Evolutionary conservation across 2,797 vertebrate genomes (phyloP).

Genomic region (Lepus oiostolus): DNA sequence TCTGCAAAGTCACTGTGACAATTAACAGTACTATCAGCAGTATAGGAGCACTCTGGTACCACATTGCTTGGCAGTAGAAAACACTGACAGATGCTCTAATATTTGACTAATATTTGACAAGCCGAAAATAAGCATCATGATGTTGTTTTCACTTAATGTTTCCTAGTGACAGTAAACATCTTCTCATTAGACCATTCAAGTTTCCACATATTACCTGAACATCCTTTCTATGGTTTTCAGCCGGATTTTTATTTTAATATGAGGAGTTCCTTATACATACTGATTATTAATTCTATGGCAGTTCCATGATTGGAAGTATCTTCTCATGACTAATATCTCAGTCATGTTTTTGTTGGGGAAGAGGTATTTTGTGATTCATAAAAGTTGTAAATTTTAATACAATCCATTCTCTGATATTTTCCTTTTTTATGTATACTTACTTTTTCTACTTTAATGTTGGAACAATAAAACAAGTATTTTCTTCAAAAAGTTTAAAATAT

Average conservation of each 20-base stretch:
- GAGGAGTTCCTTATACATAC: not conserved
- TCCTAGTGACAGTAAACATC: constrained; percentile 1
- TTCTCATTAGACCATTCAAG: constrained; percentile 33
- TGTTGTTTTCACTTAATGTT: constrained; percentile 24
- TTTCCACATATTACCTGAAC: not conserved
- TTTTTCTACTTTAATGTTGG: not conserved
- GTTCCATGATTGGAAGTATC: not conserved
- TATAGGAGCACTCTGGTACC: not conserved
- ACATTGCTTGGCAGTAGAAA: not conserved
- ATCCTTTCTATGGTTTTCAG: constrained; percentile 3
- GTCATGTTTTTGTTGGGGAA: not conserved
- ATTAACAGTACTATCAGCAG: not conserved
- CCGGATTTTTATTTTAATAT: not conserved
- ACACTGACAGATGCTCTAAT: not conserved
- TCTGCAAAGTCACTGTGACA: constrained; percentile 24
- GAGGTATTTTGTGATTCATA: not conserved
- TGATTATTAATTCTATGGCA: not conserved
- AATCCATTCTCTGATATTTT: not conserved
- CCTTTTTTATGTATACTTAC: not conserved
- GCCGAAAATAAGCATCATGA: constrained; percentile 16
- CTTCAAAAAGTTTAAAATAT: not conserved
- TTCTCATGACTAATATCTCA: not conserved
- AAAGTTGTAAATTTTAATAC: constrained; percentile 22
- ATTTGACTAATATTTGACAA: not conserved
- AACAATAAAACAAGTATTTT: constrained; percentile 40